Conservation (phyloP, 2,797 vertebrate species). For the Sternotherus odoratus region DNA sequence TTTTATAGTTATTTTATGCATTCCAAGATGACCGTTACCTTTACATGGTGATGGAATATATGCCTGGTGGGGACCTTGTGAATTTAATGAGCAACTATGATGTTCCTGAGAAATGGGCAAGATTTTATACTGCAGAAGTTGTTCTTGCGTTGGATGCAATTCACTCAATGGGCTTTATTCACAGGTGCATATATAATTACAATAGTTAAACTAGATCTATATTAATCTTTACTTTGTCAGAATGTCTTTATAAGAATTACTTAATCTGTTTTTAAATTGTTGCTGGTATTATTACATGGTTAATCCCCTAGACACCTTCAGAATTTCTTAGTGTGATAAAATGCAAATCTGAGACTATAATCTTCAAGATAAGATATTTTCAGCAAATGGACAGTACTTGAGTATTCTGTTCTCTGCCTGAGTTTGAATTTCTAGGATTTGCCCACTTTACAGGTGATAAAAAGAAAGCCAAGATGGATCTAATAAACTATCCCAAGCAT, state of each 20-base stretch:
- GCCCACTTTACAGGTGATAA: background rate
- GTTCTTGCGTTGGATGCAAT: slow-evolving; percentile 97
- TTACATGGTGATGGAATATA: slow-evolving; percentile 99
- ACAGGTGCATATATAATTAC: slow-evolving; percentile 86
- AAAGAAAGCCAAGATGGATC: background rate
- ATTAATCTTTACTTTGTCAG: background rate
- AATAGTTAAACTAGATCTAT: background rate
- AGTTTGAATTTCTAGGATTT: background rate
- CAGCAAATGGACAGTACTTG: background rate
- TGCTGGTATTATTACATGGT: background rate
- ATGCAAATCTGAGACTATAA: background rate
- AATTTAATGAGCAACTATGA: slow-evolving; percentile 99
- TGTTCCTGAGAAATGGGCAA: slow-evolving; percentile 98
- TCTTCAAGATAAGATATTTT: background rate
- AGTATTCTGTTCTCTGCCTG: background rate
- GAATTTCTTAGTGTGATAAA: background rate
- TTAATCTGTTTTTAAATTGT: background rate
- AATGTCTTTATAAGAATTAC: background rate
- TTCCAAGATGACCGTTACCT: slow-evolving; percentile 99
- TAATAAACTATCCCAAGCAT: background rate
- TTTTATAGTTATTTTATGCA: slow-evolving; percentile 93
- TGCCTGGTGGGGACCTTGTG: slow-evolving; percentile 98
- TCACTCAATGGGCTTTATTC: slow-evolving; percentile 99
- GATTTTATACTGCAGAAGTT: slow-evolving; percentile 98
- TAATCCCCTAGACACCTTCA: background rate